Percentiles rank a stretch among this genome's conserved stretches.
phyloP scores from a whole-genome alignment of 2,888 invertebrate genomes.

The Melinaea marsaeus region DNA sequence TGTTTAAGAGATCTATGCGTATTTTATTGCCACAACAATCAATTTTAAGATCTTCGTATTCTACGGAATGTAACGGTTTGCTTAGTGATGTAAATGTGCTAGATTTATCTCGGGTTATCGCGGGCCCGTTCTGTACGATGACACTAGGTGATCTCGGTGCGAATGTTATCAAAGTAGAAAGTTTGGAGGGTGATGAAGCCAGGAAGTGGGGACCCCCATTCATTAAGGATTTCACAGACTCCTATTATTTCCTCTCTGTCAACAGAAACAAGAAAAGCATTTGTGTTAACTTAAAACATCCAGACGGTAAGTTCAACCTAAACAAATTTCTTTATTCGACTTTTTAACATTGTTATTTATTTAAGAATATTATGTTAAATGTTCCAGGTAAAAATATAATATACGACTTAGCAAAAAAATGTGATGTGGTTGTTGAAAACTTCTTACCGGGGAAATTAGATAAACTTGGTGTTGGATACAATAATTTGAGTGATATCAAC shows the following conservation, averaged over 20 bases:
- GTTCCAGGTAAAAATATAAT: constrained; percentile 76
- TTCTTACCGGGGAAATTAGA: constrained; percentile 94
- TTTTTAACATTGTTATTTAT: not conserved
- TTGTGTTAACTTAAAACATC: constrained; percentile 88
- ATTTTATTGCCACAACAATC: constrained; percentile 17
- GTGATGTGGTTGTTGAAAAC: constrained; percentile 95
- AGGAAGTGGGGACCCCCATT: constrained; percentile 97
- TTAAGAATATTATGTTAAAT: too few relatives aligned
- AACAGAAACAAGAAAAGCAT: constrained; percentile 97
- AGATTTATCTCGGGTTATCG: constrained; percentile 91
- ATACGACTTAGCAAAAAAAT: constrained; percentile 83
- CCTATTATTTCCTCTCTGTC: constrained; percentile 90
- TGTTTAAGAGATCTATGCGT: constrained; percentile 17
- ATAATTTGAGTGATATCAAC: constrained; percentile 81
- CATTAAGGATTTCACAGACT: constrained; percentile 79
- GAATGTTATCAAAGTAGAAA: constrained; percentile 94
- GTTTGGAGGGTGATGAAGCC: constrained; percentile 89
- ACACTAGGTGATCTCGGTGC: constrained; percentile 95
- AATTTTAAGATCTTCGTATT: constrained; percentile 25
- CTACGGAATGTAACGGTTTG: constrained; percentile 65
- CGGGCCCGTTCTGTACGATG: constrained; percentile 97
- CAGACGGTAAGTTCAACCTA: constrained; percentile 72
- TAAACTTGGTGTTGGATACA: constrained; percentile 87
- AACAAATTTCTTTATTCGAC: not conserved
- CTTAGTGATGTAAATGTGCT: constrained; percentile 84